Conservation (phyloP, 2,888 invertebrate species). For the Himalopsyche japonica region DNA sequence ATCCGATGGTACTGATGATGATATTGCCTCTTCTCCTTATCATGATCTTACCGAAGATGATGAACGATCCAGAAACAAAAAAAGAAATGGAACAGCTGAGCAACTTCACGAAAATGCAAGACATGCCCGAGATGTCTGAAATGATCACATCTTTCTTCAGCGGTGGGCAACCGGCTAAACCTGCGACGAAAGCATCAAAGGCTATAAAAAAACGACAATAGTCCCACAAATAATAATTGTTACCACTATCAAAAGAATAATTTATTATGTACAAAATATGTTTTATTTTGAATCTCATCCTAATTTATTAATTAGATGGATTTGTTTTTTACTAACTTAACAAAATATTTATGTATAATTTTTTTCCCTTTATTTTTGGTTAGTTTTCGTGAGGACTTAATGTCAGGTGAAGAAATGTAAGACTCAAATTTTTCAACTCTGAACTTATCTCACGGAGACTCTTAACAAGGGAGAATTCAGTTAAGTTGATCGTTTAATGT, state of each 20-base stretch:
- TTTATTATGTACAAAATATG: background rate
- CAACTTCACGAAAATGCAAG: conserved; percentile 78
- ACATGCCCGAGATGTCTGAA: conserved; percentile 95
- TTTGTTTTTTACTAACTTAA: too few relatives aligned
- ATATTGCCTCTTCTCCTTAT: conserved; percentile 87
- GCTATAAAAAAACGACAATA: conserved; percentile 57
- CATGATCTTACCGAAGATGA: conserved; percentile 92
- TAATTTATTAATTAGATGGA: too few relatives aligned
- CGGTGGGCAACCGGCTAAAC: conserved; percentile 65
- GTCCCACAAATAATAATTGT: conserved; percentile 37
- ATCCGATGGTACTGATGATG: conserved; percentile 99
- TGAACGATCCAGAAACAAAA: conserved; percentile 97
- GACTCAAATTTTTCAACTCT: too few relatives aligned
- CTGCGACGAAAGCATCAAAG: conserved; percentile 51
- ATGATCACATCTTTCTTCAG: conserved; percentile 86
- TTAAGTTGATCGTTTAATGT: too few relatives aligned
- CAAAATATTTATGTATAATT: too few relatives aligned
- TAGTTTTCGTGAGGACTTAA: too few relatives aligned
- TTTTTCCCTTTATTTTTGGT: too few relatives aligned
- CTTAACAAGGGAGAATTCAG: too few relatives aligned
- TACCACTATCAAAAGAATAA: background rate
- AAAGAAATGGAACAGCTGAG: conserved; percentile 92
- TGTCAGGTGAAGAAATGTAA: too few relatives aligned
- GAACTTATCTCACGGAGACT: too few relatives aligned
- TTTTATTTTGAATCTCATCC: too few relatives aligned